Evolutionary conservation across 2,797 vertebrate genomes (phyloP).

Genomic region (Ptychobarbus kaznakovi): DNA sequence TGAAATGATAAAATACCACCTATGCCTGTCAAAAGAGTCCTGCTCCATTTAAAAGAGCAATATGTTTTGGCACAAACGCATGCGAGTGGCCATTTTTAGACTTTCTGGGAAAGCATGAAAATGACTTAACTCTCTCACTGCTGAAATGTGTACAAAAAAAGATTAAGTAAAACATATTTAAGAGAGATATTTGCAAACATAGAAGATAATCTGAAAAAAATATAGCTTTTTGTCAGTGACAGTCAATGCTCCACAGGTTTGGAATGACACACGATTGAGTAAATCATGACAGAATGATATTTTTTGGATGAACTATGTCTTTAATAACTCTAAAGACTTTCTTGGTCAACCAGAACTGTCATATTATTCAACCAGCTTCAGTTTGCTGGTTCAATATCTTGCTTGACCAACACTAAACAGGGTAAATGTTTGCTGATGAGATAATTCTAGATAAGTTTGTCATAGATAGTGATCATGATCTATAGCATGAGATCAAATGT

Average conservation of each 20-base stretch:
- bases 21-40: conserved; percentile 72
- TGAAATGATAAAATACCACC: conserved; percentile 83
- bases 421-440: background rate
- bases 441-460: conserved; percentile 23
- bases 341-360: background rate
- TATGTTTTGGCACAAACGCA: conserved; percentile 71
- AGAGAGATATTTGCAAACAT: background rate
- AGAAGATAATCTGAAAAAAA: background rate
- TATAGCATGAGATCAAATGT: conserved; percentile 39
- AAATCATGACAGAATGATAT: background rate
- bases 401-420: background rate
- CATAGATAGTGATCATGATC: conserved; percentile 36
- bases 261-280: background rate
- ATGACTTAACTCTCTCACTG: conserved; percentile 54
- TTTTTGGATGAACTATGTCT: background rate
- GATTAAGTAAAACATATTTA: too few species aligned
- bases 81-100: conserved; percentile 59
- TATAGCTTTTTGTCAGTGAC: background rate
- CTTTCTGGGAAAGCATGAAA: conserved; percentile 68
- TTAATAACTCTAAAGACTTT: background rate
- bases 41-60: conserved; percentile 66
- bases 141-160: conserved; percentile 37
- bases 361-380: background rate
- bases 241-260: background rate
- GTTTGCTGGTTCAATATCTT: background rate